Conservation (phyloP, 2,113 vertebrate species). For the Cynoglossus semilaevis region DNA sequence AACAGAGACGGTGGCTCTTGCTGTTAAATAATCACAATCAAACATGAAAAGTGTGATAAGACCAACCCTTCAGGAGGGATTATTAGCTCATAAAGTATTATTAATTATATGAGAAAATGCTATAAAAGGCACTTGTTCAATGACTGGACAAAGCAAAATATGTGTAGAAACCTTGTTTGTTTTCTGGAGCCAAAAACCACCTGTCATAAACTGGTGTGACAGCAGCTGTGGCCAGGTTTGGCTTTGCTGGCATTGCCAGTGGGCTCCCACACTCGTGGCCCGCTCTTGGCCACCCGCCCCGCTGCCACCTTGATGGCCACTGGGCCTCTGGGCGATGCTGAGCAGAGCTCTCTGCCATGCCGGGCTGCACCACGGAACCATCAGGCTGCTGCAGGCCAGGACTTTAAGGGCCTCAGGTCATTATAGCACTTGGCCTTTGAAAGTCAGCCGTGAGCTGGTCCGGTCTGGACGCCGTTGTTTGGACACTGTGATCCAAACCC, state of each 20-base stretch:
- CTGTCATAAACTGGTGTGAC: slow-evolving; percentile 12
- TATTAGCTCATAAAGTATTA: too few relatives aligned
- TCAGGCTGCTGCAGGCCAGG: slow-evolving; percentile 13
- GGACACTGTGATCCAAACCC: slow-evolving; percentile 42
- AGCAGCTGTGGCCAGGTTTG: slow-evolving; percentile 19
- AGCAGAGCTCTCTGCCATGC: too few relatives aligned
- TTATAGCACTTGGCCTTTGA: slow-evolving; percentile 76
- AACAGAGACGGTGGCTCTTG: too few relatives aligned
- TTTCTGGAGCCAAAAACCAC: slow-evolving; percentile 23
- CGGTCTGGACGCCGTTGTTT: slow-evolving; percentile 36
- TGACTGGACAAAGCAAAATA: too few relatives aligned
- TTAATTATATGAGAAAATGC: too few relatives aligned
- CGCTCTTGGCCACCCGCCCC: slow-evolving; percentile 15
- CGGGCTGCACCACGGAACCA: slow-evolving; percentile 38
- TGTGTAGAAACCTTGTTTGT: not conserved
- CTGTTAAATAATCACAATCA: too few relatives aligned
- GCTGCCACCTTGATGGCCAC: slow-evolving; percentile 17
- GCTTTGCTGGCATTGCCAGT: slow-evolving; percentile 20
- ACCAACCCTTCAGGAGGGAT: too few relatives aligned
- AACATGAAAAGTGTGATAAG: too few relatives aligned
- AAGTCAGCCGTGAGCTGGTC: slow-evolving; percentile 55
- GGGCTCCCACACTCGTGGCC: slow-evolving; percentile 33
- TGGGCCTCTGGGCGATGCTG: slow-evolving; percentile 37
- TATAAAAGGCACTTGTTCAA: too few relatives aligned
- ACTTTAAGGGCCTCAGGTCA: slow-evolving; percentile 54